phyloP scores from a whole-genome alignment of 2,113 vertebrate genomes.

The Indicator indicator region DNA sequence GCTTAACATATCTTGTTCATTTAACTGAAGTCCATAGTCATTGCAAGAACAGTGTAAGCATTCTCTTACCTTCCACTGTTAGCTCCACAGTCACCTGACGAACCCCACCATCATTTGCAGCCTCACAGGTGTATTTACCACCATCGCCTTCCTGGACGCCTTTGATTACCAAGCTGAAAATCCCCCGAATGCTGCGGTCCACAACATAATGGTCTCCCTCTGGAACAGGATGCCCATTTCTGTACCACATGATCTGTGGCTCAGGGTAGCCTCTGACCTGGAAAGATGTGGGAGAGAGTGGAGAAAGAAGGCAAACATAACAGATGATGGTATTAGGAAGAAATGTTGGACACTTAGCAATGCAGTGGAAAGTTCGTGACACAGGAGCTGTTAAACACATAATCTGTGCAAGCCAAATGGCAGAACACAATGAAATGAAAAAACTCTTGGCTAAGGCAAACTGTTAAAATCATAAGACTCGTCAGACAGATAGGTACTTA shows the following conservation, averaged over 20 bases:
- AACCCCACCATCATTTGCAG: conserved; percentile 82
- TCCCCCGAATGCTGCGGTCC: conserved; percentile 79
- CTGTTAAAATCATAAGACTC: conserved; percentile 21
- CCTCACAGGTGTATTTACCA: conserved; percentile 91
- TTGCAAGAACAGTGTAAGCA: accelerated
- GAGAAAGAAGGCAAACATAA: not conserved
- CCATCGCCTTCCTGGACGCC: conserved; percentile 78
- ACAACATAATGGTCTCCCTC: conserved; percentile 74
- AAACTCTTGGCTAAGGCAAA: not conserved
- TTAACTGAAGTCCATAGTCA: not conserved
- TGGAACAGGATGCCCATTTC: conserved; percentile 81
- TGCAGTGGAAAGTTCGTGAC: conserved; percentile 62
- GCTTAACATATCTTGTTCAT: not conserved
- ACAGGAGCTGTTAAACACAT: conserved; percentile 58
- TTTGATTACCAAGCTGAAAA: conserved; percentile 86
- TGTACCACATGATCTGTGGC: conserved; percentile 88
- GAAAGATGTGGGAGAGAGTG: not conserved
- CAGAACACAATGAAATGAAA: conserved; percentile 32
- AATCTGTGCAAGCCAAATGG: conserved; percentile 51
- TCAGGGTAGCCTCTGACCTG: conserved; percentile 90
- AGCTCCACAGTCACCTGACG: conserved; percentile 90
- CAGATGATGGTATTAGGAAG: conserved; percentile 54
- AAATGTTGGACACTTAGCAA: conserved; percentile 48
- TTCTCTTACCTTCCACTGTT: conserved; percentile 84
- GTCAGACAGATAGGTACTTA: not conserved